A percentile compares a stretch with the other conserved stretches of the same genome.
Evolutionary conservation across 2,888 invertebrate species (phyloP).

Genomic region (Disparrhopalites patrizii): DNA sequence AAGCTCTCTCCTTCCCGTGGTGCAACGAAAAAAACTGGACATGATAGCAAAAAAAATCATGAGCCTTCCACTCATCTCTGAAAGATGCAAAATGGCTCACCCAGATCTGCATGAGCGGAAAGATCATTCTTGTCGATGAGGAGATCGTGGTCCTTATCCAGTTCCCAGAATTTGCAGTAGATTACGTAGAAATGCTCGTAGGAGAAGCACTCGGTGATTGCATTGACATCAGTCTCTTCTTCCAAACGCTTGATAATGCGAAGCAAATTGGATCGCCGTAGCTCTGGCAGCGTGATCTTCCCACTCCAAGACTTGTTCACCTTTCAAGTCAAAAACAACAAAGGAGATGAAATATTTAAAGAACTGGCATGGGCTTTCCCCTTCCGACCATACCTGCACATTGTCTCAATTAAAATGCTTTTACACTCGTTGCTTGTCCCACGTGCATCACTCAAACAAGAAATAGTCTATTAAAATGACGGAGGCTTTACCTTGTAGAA

Average conservation of each 20-base stretch:
- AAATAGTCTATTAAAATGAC: too few relatives aligned
- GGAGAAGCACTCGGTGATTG: slow-evolving; percentile 70
- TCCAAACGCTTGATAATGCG: slow-evolving; percentile 71
- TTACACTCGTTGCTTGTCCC: too few relatives aligned
- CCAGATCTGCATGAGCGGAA: slow-evolving; percentile 91
- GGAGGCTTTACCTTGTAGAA: slow-evolving; percentile 43
- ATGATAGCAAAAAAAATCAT: too few relatives aligned
- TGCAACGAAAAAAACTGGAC: too few relatives aligned
- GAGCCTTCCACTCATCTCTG: too few relatives aligned
- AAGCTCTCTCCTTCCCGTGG: too few relatives aligned
- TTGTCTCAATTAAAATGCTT: too few relatives aligned
- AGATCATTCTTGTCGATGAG: slow-evolving; percentile 92
- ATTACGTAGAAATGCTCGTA: slow-evolving; percentile 99
- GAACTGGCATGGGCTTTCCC: too few relatives aligned
- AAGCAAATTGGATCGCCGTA: slow-evolving; percentile 85
- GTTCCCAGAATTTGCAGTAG: slow-evolving; percentile 99
- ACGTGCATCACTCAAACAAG: too few relatives aligned
- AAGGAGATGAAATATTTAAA: too few relatives aligned
- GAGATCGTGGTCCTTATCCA: slow-evolving; percentile 96
- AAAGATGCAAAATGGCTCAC: too few relatives aligned
- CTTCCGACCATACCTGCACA: too few relatives aligned
- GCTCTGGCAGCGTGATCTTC: slow-evolving; percentile 78
- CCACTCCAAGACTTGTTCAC: slow-evolving; percentile 98
- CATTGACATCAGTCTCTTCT: slow-evolving; percentile 96
- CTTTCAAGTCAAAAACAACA: slow-evolving; percentile 54